These are phyloP conservation scores for Heliconius hermathena DNA, from an alignment of 1,140 invertebrate genomes.

Conservation along the genomic window DNA sequence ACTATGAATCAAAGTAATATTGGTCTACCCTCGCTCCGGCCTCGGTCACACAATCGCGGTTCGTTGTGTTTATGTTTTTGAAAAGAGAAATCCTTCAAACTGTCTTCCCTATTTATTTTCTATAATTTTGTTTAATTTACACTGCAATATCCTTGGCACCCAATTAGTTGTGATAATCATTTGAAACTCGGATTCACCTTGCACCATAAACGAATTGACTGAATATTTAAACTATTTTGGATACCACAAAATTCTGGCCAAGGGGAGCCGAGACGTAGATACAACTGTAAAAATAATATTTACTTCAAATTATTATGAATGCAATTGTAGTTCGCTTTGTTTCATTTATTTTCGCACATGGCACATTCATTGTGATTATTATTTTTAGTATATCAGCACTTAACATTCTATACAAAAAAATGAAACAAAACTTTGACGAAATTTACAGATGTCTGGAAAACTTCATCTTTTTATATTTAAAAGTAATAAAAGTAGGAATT, in stretches of 20 bases:
- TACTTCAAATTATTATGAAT: slow-evolving; percentile 25
- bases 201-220: slow-evolving; percentile 9
- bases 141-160: slow-evolving; percentile 32
- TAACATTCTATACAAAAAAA: background rate
- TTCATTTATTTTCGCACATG: slow-evolving; percentile 22
- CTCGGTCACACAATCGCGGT: slow-evolving; percentile 85
- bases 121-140: slow-evolving; percentile 29
- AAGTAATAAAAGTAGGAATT: background rate
- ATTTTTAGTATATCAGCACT: background rate
- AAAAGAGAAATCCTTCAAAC: slow-evolving; percentile 71
- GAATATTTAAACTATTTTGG: background rate
- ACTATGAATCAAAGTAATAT: slow-evolving; percentile 74
- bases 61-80: slow-evolving; percentile 82
- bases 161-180: slow-evolving; percentile 25
- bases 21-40: slow-evolving; percentile 83
- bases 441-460: background rate
- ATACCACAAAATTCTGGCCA: slow-evolving; percentile 14
- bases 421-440: background rate
- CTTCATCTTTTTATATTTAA: background rate
- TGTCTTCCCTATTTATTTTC: slow-evolving; percentile 24
- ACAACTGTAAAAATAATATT: slow-evolving; percentile 14
- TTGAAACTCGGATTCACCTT: slow-evolving; percentile 27
- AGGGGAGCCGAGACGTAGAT: slow-evolving; percentile 25
- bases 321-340: slow-evolving; percentile 33
- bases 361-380: background rate